Evolutionary conservation across 2,113 vertebrate species (phyloP).

Genomic region (Gopherus flavomarginatus): DNA sequence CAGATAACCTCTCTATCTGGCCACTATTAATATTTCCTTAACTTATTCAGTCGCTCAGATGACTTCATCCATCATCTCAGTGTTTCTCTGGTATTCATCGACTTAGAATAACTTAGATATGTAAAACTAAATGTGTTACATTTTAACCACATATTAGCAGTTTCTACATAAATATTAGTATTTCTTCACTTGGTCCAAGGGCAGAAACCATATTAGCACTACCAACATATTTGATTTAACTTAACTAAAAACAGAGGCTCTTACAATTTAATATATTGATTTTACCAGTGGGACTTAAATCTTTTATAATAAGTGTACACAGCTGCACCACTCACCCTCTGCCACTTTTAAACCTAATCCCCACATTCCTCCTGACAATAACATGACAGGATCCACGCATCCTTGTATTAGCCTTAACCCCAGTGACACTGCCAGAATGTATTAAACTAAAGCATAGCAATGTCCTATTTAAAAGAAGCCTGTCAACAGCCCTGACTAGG

Average conservation of each 20-base stretch:
- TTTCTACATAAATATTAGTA: conserved; percentile 82
- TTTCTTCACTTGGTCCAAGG: conserved; percentile 75
- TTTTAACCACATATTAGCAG: conserved; percentile 79
- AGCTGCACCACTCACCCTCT: conserved; percentile 76
- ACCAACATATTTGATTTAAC: conserved; percentile 75
- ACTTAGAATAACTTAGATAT: conserved; percentile 44
- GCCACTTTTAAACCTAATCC: conserved; percentile 70
- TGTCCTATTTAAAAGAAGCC: conserved; percentile 61
- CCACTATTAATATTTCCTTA: background rate
- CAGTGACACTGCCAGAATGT: conserved; percentile 67
- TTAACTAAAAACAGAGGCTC: conserved; percentile 84
- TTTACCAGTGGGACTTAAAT: conserved; percentile 82
- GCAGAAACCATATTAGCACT: conserved; percentile 67
- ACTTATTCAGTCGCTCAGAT: conserved; percentile 18
- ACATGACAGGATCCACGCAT: conserved; percentile 82
- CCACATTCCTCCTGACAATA: conserved; percentile 78
- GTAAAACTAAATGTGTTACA: conserved; percentile 71
- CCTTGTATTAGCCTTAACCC: conserved; percentile 78
- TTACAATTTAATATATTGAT: conserved; percentile 84
- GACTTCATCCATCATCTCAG: conserved; percentile 36
- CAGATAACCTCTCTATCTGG: conserved; percentile 16
- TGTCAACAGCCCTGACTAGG: conserved; percentile 50
- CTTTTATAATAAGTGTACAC: conserved; percentile 81
- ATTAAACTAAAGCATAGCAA: conserved; percentile 68
- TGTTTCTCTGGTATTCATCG: conserved; percentile 47